Evolutionary conservation across 35 echinoderm and acorn worm genomes (phyloP), one percentile per base, ranked within the genome.

Genomic region (Lytechinus pictus): DNA sequence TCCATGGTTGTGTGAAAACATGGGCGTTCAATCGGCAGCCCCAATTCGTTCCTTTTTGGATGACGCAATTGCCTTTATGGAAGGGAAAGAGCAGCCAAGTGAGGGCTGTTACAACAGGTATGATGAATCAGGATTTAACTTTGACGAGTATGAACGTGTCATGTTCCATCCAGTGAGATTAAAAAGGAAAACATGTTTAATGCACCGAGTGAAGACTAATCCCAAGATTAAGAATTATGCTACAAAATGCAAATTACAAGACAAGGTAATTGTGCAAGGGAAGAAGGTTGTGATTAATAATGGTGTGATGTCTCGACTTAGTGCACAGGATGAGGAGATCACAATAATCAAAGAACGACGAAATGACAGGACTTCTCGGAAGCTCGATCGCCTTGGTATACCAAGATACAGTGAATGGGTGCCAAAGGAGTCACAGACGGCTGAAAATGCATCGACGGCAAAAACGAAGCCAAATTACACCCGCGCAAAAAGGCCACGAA

Each of bases 21-120:
- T 93, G 29, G 6, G 5, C 9, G 92, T 93, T 44, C 0, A 13
- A 93, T 54, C 13, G 53, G 27, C 52, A 27, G 54, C 92, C 8
- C 92, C 92, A 6, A 93, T 93, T 55, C 52, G 92, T 9, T 93
- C 92, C 9, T 53, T 57, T 57, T 10, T 93, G 53, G 92, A 93
- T n/a, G 92, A 93, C 55, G 54, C 92, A 54, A 54, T 93, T 3
- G 92, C 92, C 28, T 55, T 93, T 27, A 54, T 93, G 0, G 54
- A 33, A 54, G 54, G 92, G n/a, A 27, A 57, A 55, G 9, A 10
- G n/a, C 66, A 79, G n/a, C 12, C 66, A 79, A 79, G 19, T 79
- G 66, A 79, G 12, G 8, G 16, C 66, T 51, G 52, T 51, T 54
- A 90, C 52, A 2, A 44, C 33, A 2, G 33, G 33, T 54, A 90